Evolutionary conservation across 2,113 vertebrate species (phyloP).

Genomic region (Rousettus leschenaultii): DNA sequence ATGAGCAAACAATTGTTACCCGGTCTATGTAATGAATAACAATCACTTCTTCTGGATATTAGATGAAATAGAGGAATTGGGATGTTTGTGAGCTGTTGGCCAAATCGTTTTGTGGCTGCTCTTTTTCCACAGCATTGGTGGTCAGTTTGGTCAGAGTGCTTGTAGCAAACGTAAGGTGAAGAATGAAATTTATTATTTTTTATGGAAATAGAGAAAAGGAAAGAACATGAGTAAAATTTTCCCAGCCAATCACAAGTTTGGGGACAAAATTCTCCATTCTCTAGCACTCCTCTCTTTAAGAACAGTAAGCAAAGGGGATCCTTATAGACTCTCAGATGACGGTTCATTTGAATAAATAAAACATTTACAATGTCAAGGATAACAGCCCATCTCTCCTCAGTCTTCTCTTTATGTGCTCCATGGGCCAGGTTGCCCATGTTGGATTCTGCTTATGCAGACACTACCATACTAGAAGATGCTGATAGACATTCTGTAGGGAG

Average conservation of each 20-base stretch:
- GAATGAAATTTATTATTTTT: neutral
- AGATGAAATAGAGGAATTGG: neutral
- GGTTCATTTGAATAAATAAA: neutral
- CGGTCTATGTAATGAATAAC: neutral
- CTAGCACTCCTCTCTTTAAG: neutral
- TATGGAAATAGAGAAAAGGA: neutral
- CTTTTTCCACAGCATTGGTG: neutral
- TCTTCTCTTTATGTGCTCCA: neutral
- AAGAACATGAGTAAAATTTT: neutral
- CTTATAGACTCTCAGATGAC: neutral
- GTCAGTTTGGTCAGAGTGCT: neutral
- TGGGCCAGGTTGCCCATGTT: rapidly evolving
- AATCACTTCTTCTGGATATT: neutral
- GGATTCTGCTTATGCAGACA: neutral
- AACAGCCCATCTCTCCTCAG: neutral
- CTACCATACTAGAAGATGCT: neutral
- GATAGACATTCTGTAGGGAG: neutral
- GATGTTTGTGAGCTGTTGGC: no score
- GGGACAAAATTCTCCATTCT: neutral
- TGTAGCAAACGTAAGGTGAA: neutral
- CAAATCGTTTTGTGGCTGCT: rapidly evolving
- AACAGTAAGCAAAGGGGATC: neutral
- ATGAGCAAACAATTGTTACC: neutral
- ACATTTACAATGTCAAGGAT: neutral
- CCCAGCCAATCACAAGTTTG: neutral